Evolutionary conservation across 2,797 vertebrate species (phyloP).

Genomic region (Chlorospingus flavigularis): DNA sequence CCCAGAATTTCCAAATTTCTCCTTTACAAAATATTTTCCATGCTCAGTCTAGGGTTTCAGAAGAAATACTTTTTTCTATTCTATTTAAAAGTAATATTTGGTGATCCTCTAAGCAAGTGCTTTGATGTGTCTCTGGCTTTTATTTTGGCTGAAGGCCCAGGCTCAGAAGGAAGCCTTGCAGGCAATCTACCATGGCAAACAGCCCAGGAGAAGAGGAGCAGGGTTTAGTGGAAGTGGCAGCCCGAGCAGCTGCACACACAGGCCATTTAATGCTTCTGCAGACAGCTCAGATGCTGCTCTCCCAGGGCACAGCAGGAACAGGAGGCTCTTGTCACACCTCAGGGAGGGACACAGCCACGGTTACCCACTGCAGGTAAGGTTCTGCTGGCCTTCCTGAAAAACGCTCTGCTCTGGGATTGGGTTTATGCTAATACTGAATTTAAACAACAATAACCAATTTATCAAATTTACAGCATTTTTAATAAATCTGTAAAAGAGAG

Average conservation of each 20-base stretch:
- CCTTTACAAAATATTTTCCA: not conserved
- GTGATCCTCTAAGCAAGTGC: not conserved
- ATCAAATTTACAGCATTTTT: not conserved
- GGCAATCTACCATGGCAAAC: not conserved
- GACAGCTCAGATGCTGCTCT: not conserved
- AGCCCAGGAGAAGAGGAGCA: not conserved
- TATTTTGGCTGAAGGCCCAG: conserved; percentile 34
- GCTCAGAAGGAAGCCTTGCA: not conserved
- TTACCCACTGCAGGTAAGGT: not conserved
- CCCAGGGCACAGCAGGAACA: not conserved
- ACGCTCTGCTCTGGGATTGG: not conserved
- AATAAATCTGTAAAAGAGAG: not conserved
- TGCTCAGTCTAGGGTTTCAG: not conserved
- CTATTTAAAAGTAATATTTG: not conserved
- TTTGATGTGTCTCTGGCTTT: conserved; percentile 2
- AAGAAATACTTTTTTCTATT: not conserved
- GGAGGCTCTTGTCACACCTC: not conserved
- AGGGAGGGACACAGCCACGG: not conserved
- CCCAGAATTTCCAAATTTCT: not conserved
- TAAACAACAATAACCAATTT: not conserved
- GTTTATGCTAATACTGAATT: not conserved
- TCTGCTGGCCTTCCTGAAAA: not conserved
- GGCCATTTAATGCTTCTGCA: not conserved
- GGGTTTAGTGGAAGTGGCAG: not conserved
- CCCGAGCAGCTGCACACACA: not conserved